Evolutionary conservation across 2,797 vertebrate species (phyloP), one percentile per base, ranked within the genome.

Genomic region (Phaenicophaeus curvirostris): DNA sequence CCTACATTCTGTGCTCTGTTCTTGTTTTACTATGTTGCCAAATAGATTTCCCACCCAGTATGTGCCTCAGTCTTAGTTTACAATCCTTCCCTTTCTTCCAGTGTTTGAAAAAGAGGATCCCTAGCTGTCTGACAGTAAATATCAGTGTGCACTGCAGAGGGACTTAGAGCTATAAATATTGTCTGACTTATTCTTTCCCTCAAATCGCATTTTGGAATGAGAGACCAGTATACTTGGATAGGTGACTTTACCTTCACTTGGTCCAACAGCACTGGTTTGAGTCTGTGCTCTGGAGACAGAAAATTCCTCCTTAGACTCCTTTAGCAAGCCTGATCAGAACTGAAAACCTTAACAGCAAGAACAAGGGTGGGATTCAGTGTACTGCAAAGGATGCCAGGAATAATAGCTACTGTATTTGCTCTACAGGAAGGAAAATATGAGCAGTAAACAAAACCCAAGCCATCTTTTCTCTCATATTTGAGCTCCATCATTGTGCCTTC

Each of bases 331-430:
- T 84, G 33, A 33, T 6, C 11, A 2, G 7, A 94, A 76, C 3
- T 2, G 5, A 55, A 92, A 67, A 54, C 15, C 59, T 73, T 53
- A 86, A 78, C 30, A 82, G 19, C 55, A 57, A 81, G 55, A 86
- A 51, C 33, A 85, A 93, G 78, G 31, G 50, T 2, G 4, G n/a
- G 76, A 90, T 57, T 86, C 51, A 59, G 35, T 50, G 30, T 48
- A 72, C 85, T 30, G 31, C 44, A 91, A 72, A 82, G 61, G 63
- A 80, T 69, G 67, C 16, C 76, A 90, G 55, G 63, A 91, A 88
- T 84, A 96, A 90, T 13, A 94, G n/a, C 41, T 73, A 67, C 44
- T 67, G 53, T 82, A 76, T 88, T 84, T 62, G 81, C 20, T 27
- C 39, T 46, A 28, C 65, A 63, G 63, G 63, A 93, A 76, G 71